Base-by-base conservation (phyloP, 2,797 vertebrate species). In the Buceros bicornis region DNA sequence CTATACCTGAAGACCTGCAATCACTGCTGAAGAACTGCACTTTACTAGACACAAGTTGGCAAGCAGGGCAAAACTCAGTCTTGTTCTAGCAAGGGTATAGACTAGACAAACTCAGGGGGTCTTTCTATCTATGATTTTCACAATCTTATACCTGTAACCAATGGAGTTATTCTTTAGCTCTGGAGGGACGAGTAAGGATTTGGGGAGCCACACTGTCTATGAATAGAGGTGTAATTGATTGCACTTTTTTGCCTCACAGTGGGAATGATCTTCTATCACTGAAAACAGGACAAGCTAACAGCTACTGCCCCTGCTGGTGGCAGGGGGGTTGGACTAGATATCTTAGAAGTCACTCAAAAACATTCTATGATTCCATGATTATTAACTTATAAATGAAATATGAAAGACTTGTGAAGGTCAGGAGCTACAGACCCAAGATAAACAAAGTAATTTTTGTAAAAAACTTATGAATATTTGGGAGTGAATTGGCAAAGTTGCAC, bases 191-290 rank as follows among this genome's bases (percentile, higher is more conserved):
- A 4, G 3, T 9, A 43, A 35, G 0, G 3, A 60, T 73, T 45
- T 56, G 26, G 19, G 31, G 10, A 88, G 37, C 29, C 33, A 33
- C 0, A 0, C 2, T 54, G 5, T 21, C 33, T 51, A 22, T 45
- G 72, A 72, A 47, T 3, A 67, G 25, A 60, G 11, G 1, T 29
- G 8, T 8, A 56, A 20, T 24, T 60, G 20, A 6, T 60, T 26
- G 8, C 53, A 18, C 15, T 13, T 2, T 24, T 72, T 20, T 3
- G 50, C 50, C 5, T 45, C 31, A 43, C 13, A 50, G 6, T 29
- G 5, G 3, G 25, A 87, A 61, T 14, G 10, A 6, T 51, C 10
- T 50, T 79, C 64, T 33, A 10, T 42, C 28, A 45, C 29, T 51
- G 60, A 88, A 53, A 28, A 29, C 10, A 57, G n/a, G 35, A 51